These are phyloP conservation scores for Saturnia pavonia DNA, from an alignment of 2,888 invertebrate species.

Conservation along the genomic window DNA sequence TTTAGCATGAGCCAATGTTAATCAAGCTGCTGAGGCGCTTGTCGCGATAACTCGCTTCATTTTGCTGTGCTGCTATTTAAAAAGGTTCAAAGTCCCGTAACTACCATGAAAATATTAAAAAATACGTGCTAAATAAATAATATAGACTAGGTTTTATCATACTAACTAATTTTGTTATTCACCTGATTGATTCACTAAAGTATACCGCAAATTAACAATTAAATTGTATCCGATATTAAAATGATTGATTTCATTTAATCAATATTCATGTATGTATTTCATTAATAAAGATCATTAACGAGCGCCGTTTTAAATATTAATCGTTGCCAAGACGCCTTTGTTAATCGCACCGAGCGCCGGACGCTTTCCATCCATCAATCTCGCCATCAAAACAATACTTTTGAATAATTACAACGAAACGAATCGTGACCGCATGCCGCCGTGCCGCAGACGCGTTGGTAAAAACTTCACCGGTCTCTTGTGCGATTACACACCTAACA, in stretches of 20 bases:
- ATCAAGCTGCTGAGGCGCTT: no score
- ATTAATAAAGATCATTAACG: slow-evolving; percentile 38
- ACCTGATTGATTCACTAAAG: slow-evolving; percentile 15
- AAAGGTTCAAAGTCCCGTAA: background rate
- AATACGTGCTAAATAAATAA: background rate
- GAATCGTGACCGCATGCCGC: slow-evolving; percentile 61
- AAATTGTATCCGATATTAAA: slow-evolving; percentile 28
- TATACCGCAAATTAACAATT: slow-evolving; percentile 19
- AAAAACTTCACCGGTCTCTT: slow-evolving; percentile 46
- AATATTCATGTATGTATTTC: slow-evolving; percentile 25
- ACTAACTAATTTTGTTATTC: background rate
- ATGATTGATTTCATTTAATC: slow-evolving; percentile 36
- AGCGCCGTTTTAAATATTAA: slow-evolving; percentile 45
- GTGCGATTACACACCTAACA: slow-evolving; percentile 65
- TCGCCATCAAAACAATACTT: slow-evolving; percentile 65
- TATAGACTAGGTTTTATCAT: background rate
- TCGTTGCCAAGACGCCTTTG: slow-evolving; percentile 51
- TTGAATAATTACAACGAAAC: slow-evolving; percentile 55
- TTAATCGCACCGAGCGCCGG: slow-evolving; percentile 52
- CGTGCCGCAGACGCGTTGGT: slow-evolving; percentile 43
- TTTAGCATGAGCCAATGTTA: no score
- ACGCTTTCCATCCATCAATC: slow-evolving; percentile 63
- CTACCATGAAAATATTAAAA: background rate
- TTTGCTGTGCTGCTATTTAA: background rate
- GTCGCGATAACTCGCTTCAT: background rate